Percentiles rank a stretch among this genome's conserved stretches.
Conservation (phyloP, 2,113 vertebrate genomes). For the Eolophus roseicapilla region DNA sequence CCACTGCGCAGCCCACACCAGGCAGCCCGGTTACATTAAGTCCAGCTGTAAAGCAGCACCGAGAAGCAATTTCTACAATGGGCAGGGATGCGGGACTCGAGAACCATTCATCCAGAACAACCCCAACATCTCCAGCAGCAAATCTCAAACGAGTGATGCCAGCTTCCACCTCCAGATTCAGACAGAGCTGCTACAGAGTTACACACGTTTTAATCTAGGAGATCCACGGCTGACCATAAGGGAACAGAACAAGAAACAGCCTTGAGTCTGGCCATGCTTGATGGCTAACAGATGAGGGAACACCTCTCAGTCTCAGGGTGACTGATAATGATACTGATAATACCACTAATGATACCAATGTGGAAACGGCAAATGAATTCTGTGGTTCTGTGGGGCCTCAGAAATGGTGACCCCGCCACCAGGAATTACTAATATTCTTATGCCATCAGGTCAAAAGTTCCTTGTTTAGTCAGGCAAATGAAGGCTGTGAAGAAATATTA, state of each 20-base stretch:
- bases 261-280: neutral
- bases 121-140: neutral
- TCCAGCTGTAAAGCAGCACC: neutral
- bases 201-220: neutral
- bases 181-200: neutral
- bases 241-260: neutral
- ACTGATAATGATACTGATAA: neutral
- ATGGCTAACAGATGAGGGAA: neutral
- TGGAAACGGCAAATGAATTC: neutral
- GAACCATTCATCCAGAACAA: neutral
- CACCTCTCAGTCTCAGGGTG: neutral
- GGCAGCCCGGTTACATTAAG: neutral
- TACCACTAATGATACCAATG: neutral
- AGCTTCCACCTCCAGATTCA: neutral
- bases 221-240: neutral
- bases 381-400: neutral
- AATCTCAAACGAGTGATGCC: neutral
- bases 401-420: neutral
- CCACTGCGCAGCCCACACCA: accelerated
- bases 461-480: neutral
- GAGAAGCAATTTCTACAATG: neutral
- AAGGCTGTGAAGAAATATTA: neutral
- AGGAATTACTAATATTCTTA: neutral
- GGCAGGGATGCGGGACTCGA: neutral
- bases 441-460: neutral